Base-by-base conservation (phyloP, 2,888 invertebrate genomes). In the Eretmocerus hayati region DNA sequence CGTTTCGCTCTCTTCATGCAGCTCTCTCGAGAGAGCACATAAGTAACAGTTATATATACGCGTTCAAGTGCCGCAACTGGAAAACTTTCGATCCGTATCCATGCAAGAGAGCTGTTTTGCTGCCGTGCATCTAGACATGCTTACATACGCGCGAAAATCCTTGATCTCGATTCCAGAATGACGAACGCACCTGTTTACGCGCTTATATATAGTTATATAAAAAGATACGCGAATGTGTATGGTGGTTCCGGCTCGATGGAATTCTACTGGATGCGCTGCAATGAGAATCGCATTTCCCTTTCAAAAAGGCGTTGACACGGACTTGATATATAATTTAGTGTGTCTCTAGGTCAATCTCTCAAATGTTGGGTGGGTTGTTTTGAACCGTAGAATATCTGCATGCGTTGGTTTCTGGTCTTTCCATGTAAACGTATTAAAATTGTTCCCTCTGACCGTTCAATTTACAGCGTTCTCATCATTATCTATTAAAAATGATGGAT, bases 281-380 rank as follows among this genome's bases (percentile, higher is more conserved):
- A 15, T 15, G 23, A 2, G 16, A 16, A 22, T 39, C 40, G 18
- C 40, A 22, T 40, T 40, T 40, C 30, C 30, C 40, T 40, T 40
- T 40, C 40, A 16, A 23, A 18, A 11, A 26, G n/a, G 26, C 26
- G 26, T 26, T 26, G 26, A 26, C 26, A 26, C 26, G 6, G 26
- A 9, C 6, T 41, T 23, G 11, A 26, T 16, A n/a, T 21, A 5
- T 26, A 26, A 35, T 36, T 26, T 26, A 43, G 36, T 26, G 43
- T 8, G 43, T 36, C 30, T 45, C 39, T 45, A 20, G 39, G 37
- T 38, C 39, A 45, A 31, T 37, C 38, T 6, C 26, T 6, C 26
- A 11, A n/a, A n/a, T n/a, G n/a, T n/a, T n/a, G n/a, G n/a, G n/a
- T n/a, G n/a, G n/a, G n/a, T n/a, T n/a, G n/a, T n/a, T n/a, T n/a